phyloP scores from a whole-genome alignment of 1,140 invertebrate genomes.

The Theocolax elegans region DNA sequence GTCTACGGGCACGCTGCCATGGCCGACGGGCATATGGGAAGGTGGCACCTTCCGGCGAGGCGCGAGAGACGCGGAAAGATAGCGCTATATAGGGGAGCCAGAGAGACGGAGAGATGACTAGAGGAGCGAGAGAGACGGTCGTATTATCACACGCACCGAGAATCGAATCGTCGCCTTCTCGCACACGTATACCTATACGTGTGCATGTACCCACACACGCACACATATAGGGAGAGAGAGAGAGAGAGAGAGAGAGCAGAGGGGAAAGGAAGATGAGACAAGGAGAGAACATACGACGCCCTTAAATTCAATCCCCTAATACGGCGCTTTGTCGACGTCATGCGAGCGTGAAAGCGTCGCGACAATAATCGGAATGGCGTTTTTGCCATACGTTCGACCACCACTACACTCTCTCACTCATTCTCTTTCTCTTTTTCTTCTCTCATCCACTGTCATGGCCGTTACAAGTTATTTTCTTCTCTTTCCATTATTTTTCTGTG shows the following conservation, averaged over 20 bases:
- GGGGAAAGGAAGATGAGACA: not conserved
- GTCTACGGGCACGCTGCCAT: constrained; percentile 2
- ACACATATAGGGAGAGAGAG: not conserved
- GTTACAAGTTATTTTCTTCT: constrained; percentile 20
- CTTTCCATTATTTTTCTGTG: not conserved
- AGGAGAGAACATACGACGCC: not conserved
- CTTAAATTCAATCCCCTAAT: constrained; percentile 41
- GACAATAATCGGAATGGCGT: constrained; percentile 18
- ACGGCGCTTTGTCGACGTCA: constrained; percentile 27
- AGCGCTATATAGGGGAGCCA: not conserved
- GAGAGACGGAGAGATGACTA: not conserved
- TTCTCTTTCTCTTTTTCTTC: not conserved
- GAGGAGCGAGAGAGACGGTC: not conserved
- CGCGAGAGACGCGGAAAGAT: not conserved
- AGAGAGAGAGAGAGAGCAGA: not conserved
- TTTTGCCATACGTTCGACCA: constrained; percentile 5
- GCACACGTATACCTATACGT: not conserved
- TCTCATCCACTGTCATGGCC: not conserved
- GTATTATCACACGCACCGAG: constrained; percentile 19
- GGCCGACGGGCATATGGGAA: constrained; percentile 13
- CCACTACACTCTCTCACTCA: no score
- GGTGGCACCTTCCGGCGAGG: constrained; percentile 22
- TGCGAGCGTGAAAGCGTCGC: constrained; percentile 22
- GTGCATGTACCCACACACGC: not conserved
- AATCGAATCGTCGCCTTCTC: constrained; percentile 13